Percentiles rank a stretch among this genome's conserved stretches.
phyloP scores from a whole-genome alignment of 1,140 invertebrate genomes.

The Leptopilina boulardi region DNA sequence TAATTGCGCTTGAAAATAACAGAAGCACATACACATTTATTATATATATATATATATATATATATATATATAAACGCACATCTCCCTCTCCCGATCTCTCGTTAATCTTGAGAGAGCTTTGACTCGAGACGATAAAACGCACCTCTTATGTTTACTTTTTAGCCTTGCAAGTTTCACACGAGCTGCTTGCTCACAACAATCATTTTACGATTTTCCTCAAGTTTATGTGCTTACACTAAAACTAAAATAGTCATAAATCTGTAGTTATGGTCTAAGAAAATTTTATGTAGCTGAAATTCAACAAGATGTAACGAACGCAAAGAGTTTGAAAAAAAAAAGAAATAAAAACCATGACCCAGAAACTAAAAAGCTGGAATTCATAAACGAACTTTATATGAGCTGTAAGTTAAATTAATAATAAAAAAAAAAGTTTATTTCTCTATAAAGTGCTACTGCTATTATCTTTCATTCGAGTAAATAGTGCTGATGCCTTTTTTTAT shows the following conservation, averaged over 20 bases:
- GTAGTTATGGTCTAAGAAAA: conserved; percentile 8
- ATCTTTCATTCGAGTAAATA: background rate
- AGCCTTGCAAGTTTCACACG: conserved; percentile 4
- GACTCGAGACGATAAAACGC: background rate
- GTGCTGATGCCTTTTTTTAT: background rate
- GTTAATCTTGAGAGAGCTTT: conserved; percentile 1
- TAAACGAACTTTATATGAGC: conserved; percentile 17
- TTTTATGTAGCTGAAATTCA: conserved; percentile 28
- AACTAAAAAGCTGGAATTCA: conserved; percentile 15
- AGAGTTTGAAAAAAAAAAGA: background rate
- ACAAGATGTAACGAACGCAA: conserved; percentile 6
- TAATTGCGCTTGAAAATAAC: background rate
- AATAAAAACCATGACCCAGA: conserved; percentile 12
- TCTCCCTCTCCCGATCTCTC: conserved; percentile 40
- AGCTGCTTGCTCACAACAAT: conserved; percentile 10
- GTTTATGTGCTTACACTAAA: conserved; percentile 21
- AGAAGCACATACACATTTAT: background rate
- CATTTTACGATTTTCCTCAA: conserved; percentile 20
- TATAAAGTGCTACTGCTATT: conserved; percentile 17
- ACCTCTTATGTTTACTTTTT: conserved; percentile 21
- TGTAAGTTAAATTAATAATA: conserved; percentile 5
- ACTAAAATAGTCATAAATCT: conserved; percentile 17
- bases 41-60: too few relatives aligned
- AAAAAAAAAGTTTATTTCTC: background rate
- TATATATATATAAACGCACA: background rate